Conservation (phyloP, 2,797 vertebrate species). For the Sebastes oblongus region DNA sequence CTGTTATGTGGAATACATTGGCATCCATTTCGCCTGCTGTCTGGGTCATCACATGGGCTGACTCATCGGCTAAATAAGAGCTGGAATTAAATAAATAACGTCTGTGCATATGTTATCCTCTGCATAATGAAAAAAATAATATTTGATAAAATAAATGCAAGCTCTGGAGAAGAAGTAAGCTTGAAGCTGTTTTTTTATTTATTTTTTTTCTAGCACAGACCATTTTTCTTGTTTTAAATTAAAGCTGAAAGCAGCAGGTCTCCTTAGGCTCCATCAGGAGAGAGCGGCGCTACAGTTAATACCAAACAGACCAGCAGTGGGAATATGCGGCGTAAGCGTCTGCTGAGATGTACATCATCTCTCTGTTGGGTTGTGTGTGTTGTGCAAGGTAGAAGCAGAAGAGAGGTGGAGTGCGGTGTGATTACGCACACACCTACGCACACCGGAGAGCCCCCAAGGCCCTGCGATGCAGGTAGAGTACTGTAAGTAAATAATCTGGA, state of each 20-base stretch:
- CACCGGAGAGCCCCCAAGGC: constrained; percentile 53
- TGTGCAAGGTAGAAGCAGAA: constrained; percentile 20
- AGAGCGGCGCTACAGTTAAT: background rate
- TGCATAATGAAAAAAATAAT: background rate
- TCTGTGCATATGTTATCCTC: background rate
- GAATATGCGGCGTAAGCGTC: constrained; percentile 37
- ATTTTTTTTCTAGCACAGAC: background rate
- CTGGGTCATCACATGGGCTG: background rate
- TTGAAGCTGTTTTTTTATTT: background rate
- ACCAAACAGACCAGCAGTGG: constrained; percentile 13
- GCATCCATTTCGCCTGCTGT: background rate
- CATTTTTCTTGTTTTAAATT: constrained; percentile 34
- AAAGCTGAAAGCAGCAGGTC: constrained; percentile 28
- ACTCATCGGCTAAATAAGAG: background rate
- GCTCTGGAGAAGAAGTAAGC: background rate
- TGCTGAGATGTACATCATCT: constrained; percentile 45
- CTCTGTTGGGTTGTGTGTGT: constrained; percentile 45
- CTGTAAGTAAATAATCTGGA: constrained; percentile 68
- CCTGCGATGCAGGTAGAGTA: constrained; percentile 41
- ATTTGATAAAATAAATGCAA: background rate
- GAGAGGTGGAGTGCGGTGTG: constrained; percentile 31
- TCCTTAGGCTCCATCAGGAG: constrained; percentile 31
- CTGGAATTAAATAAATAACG: background rate
- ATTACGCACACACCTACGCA: constrained; percentile 69
- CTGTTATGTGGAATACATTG: background rate